Evolutionary conservation across 2,797 vertebrate species (phyloP).

Genomic region (Mustela erminea): DNA sequence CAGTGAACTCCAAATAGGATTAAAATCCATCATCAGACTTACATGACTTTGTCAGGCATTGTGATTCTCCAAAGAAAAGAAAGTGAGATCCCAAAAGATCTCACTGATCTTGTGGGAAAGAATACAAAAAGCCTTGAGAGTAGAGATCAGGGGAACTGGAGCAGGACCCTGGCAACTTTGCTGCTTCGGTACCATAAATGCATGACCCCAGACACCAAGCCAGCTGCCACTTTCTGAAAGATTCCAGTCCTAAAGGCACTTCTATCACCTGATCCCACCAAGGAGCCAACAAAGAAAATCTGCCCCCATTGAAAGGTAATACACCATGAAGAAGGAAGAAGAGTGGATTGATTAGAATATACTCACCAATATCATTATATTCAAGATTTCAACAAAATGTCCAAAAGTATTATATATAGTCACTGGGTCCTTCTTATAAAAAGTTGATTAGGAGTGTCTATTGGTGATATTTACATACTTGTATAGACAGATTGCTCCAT

Average conservation of each 20-base stretch:
- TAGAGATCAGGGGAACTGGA: not conserved
- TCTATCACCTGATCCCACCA: not conserved
- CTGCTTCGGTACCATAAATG: accelerated
- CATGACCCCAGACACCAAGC: accelerated
- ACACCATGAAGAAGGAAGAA: not conserved
- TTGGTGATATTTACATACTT: not conserved
- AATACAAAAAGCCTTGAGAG: accelerated
- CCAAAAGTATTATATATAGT: not conserved
- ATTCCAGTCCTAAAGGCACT: not conserved
- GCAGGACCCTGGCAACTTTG: not conserved
- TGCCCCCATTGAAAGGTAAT: not conserved
- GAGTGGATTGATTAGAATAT: not conserved
- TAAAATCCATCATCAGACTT: not conserved
- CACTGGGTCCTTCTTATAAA: not conserved
- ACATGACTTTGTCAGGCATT: not conserved
- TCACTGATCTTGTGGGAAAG: not conserved
- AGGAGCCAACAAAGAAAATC: not conserved
- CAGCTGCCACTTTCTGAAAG: not conserved
- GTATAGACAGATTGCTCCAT: not conserved
- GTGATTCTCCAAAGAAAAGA: not conserved
- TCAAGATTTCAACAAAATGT: not conserved
- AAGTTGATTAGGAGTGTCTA: not conserved
- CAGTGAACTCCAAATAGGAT: not conserved
- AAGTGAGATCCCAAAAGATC: no score
- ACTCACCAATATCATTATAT: not conserved